Evolutionary conservation across 2,888 invertebrate genomes (phyloP).

Genomic region (Daptonema setosum): DNA sequence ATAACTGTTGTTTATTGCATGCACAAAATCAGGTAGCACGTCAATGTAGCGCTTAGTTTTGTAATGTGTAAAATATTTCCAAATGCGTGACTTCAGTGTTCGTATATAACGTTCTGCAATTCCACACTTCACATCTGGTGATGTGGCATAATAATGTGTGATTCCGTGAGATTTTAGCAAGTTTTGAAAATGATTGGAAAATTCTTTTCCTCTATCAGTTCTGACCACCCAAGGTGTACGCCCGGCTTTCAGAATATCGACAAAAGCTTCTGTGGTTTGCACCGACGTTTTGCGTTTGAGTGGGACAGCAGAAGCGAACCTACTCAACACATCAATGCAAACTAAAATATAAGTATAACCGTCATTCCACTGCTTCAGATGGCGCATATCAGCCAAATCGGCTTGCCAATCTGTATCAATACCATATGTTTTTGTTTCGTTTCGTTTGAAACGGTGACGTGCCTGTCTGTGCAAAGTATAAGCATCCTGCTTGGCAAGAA

Average conservation of each 20-base stretch:
- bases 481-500: background rate
- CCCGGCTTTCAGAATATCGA: background rate
- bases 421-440: background rate
- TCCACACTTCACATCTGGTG: background rate
- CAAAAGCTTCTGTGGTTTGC: background rate
- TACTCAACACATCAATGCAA: background rate
- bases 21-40: background rate
- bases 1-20: background rate
- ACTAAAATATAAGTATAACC: background rate
- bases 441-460: background rate
- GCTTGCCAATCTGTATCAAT: background rate
- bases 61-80: background rate
- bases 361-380: background rate
- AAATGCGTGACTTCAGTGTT: background rate
- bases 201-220: background rate
- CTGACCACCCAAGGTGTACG: background rate
- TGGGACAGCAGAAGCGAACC: background rate
- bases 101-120: constrained; percentile 1
- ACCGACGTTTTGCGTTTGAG: background rate
- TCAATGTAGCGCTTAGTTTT: background rate
- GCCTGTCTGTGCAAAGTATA: background rate
- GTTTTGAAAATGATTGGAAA: background rate
- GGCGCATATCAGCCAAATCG: background rate
- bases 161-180: background rate
- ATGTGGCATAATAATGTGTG: background rate